Evolutionary conservation across 2,888 invertebrate species (phyloP), one percentile per base, ranked within the genome.

Genomic region (Leucophenga montana): DNA sequence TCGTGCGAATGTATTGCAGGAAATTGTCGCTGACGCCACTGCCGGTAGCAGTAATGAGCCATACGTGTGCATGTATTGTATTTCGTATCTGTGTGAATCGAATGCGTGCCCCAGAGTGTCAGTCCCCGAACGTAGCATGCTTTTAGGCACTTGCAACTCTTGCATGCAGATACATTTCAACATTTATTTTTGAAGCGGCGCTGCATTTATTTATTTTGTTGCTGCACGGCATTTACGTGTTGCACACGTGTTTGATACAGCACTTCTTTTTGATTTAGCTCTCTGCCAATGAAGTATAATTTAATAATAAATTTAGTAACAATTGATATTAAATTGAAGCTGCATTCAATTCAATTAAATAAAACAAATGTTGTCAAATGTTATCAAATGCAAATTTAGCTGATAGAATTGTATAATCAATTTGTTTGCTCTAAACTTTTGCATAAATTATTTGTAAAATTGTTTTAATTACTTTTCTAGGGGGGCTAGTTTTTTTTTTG

Each of bases 341-440:
- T 27, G 3, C 27, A 27, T 4, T n/a, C n/a, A n/a, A 27, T 16
- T 44, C 62, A 62, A 18, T 22, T 46, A 22, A 22, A 20, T 27
- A 56, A 56, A 56, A 56, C 14, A 59, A 31, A 59, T 31, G n/a
- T 59, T 33, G n/a, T 59, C 61, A 14, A 33, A 57, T 57, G 65
- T n/a, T n/a, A n/a, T n/a, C n/a, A 66, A 33, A 59, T 14, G 31
- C 64, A 73, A 71, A 77, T 0, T 46, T 22, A 69, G 33, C 66
- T 59, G 0, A 67, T 48, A 62, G 11, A 65, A 82, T 80, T 80
- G 80, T 82, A 80, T 80, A 80, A 80, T 82, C 80, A 83, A 82
- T 80, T 83, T 83, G 80, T 78, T 83, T 80, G 77, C 81, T 83
- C 78, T 5, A 82, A 79, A 79, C 80, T 82, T 74, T 75, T 75